Evolutionary conservation across 2,888 invertebrate genomes (phyloP).

Genomic region (Sarcophaga subvicina): DNA sequence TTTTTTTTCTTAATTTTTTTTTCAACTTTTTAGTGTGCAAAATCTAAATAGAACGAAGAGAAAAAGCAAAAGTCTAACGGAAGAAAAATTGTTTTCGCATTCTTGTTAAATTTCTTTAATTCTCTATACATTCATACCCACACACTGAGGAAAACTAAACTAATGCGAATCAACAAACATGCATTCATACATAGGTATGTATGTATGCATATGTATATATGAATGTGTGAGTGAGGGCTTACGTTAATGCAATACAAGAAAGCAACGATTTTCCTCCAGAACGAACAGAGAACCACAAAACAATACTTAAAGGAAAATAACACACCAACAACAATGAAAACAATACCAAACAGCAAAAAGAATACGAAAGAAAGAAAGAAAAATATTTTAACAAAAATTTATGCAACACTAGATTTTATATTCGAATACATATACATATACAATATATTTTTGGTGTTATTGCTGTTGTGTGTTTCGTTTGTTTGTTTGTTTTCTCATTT

Average conservation of each 20-base stretch:
- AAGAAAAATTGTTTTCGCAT: constrained; percentile 25
- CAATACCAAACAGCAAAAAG: background rate
- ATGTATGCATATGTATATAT: background rate
- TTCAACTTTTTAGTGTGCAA: background rate
- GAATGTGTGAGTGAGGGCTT: background rate
- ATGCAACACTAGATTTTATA: constrained; percentile 51
- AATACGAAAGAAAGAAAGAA: constrained; percentile 7
- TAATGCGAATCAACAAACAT: constrained; percentile 2
- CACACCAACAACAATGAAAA: background rate
- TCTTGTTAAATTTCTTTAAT: constrained; percentile 33
- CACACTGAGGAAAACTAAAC: background rate
- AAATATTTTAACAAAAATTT: constrained; percentile 62
- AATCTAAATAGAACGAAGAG: background rate
- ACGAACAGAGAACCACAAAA: background rate
- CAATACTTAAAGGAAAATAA: constrained; percentile 35
- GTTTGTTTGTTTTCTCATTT: background rate
- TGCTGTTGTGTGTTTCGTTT: background rate
- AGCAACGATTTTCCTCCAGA: constrained; percentile 2
- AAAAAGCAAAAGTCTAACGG: background rate
- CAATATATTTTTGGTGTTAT: background rate
- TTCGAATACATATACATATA: background rate
- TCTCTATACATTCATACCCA: background rate
- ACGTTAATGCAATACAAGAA: constrained; percentile 5
- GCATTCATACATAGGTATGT: background rate
- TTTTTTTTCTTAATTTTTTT: background rate